Percentiles rank a stretch among this genome's conserved stretches.
These are phyloP conservation scores for Deilephila porcellus DNA, from an alignment of 2,888 invertebrate genomes.

Conservation along the genomic window DNA sequence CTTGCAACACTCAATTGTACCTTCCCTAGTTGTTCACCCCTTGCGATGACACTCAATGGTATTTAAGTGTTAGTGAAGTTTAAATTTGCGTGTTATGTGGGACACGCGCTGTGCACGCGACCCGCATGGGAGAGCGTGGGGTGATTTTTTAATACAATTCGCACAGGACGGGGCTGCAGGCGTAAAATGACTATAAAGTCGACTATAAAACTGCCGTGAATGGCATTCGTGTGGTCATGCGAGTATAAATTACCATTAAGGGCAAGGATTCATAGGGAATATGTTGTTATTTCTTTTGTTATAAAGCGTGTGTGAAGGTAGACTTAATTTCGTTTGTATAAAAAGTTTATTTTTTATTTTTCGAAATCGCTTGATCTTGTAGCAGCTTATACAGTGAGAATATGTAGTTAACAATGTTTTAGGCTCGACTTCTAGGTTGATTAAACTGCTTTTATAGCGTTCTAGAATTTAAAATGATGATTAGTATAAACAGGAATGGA, in stretches of 20 bases:
- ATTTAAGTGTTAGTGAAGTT: constrained; percentile 67
- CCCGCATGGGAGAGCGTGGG: constrained; percentile 70
- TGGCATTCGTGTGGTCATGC: constrained; percentile 19
- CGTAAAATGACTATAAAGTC: constrained; percentile 44
- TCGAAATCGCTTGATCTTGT: no score
- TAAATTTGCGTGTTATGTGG: constrained; percentile 77
- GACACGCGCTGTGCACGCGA: constrained; percentile 80
- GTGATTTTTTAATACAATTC: constrained; percentile 62
- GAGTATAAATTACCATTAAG: constrained; percentile 9
- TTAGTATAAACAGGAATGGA: no score
- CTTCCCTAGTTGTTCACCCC: constrained; percentile 63
- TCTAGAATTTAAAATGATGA: no score
- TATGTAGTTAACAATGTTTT: no score
- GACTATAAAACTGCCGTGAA: constrained; percentile 46
- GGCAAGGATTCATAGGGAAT: constrained; percentile 11
- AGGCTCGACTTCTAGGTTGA: no score
- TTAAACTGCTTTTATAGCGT: no score
- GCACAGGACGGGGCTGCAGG: constrained; percentile 61
- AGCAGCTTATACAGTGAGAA: no score
- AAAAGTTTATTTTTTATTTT: no score
- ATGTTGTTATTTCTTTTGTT: no score
- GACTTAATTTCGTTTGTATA: no score
- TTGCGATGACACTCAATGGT: constrained; percentile 41
- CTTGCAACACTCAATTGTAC: constrained; percentile 45
- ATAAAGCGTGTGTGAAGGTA: no score